Conservation (phyloP, 2,888 invertebrate genomes). For the Bedellia somnulentella region DNA sequence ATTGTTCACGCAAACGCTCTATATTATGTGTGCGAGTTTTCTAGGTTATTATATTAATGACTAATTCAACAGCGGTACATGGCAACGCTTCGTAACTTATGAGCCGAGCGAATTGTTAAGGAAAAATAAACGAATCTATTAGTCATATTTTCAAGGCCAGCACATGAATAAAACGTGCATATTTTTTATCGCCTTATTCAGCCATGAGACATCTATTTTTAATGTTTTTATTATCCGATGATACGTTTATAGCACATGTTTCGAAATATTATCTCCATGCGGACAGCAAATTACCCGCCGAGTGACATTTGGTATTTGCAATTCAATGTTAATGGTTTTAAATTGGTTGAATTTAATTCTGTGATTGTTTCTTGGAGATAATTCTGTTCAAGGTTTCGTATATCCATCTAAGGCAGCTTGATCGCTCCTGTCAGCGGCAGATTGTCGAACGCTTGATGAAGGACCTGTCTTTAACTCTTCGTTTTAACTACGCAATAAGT, state of each 20-base stretch:
- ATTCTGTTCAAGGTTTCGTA: neutral
- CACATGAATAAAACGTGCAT: too few relatives aligned
- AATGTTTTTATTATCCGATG: conserved; percentile 1
- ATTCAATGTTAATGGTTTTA: too few relatives aligned
- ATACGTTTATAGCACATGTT: conserved; percentile 1
- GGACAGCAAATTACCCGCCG: neutral
- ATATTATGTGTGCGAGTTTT: too few relatives aligned
- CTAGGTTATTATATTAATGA: too few relatives aligned
- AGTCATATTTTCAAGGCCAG: conserved; percentile 33
- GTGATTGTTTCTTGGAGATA: too few relatives aligned
- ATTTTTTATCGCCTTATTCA: neutral
- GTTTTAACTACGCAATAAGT: conserved; percentile 3
- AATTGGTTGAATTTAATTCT: too few relatives aligned
- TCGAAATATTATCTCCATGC: neutral
- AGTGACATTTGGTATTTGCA: conserved; percentile 2
- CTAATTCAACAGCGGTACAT: too few relatives aligned
- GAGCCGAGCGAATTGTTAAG: too few relatives aligned
- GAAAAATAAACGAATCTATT: conserved; percentile 18
- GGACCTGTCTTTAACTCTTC: conserved; percentile 13
- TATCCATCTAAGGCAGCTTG: conserved; percentile 8
- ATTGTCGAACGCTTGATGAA: conserved; percentile 12
- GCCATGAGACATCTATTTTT: conserved; percentile 10
- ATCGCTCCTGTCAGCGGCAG: conserved; percentile 12
- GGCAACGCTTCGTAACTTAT: too few relatives aligned
- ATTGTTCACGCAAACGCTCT: too few relatives aligned